phyloP scores from a whole-genome alignment of 2,113 vertebrate genomes.

The Cricetomys ansorgei region DNA sequence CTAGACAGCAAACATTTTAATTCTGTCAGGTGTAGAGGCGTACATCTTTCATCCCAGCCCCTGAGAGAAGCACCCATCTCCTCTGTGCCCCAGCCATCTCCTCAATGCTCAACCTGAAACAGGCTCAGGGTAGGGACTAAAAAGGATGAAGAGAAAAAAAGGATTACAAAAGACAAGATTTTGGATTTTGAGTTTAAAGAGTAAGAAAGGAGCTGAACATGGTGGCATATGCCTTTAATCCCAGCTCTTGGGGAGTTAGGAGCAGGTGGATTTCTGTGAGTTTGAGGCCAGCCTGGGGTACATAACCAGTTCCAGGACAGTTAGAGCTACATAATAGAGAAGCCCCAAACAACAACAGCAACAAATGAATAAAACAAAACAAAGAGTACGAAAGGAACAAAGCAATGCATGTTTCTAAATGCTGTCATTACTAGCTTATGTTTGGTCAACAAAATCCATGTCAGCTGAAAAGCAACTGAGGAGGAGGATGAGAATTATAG shows the following conservation, averaged over 20 bases:
- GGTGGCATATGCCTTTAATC: background rate
- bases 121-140: conserved; percentile 87
- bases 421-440: conserved; percentile 96
- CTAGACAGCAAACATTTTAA: background rate
- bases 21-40: background rate
- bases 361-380: no score
- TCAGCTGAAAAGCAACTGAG: conserved; percentile 91
- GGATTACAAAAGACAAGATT: conserved; percentile 95
- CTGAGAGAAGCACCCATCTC: background rate
- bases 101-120: conserved; percentile 94
- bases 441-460: conserved; percentile 92
- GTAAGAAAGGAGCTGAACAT: conserved; percentile 88
- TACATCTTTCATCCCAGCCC: background rate
- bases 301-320: background rate
- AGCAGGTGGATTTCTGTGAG: background rate
- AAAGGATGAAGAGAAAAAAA: conserved; percentile 97
- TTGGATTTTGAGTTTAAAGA: conserved; percentile 98
- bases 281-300: background rate
- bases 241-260: background rate
- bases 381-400: conserved; percentile 86
- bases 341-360: background rate
- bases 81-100: background rate
- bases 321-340: background rate
- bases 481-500: conserved; percentile 90
- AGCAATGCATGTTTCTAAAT: conserved; percentile 98